A percentile compares a stretch with the other conserved stretches of the same genome.
phyloP scores from a whole-genome alignment of 2,888 invertebrate species.

The Drosophila tripunctata region DNA sequence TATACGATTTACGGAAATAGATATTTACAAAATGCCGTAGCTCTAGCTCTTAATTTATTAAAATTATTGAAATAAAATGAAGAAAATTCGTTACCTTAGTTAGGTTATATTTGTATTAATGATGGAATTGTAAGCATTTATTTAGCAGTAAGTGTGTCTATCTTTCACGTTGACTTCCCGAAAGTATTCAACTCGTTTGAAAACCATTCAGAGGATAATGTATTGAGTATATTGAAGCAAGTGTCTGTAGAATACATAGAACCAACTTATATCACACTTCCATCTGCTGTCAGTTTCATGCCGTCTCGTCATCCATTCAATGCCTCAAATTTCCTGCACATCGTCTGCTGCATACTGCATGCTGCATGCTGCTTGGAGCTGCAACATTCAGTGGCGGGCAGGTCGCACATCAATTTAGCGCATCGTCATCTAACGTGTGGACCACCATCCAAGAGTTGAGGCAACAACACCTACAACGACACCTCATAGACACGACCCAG shows the following conservation, averaged over 20 bases:
- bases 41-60: no score
- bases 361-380: conserved; percentile 18
- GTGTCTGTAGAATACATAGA: neutral
- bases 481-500: conserved; percentile 62
- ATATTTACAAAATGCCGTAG: no score
- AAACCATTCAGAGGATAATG: neutral
- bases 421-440: conserved; percentile 76
- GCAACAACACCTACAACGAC: conserved; percentile 76
- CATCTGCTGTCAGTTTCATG: conserved; percentile 48
- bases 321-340: neutral
- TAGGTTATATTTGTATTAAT: no score
- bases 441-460: conserved; percentile 71
- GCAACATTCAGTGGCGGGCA: conserved; percentile 66
- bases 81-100: no score
- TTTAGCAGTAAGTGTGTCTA: no score
- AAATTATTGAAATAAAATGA: no score
- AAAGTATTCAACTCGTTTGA: no score
- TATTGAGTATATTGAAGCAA: conserved; percentile 6
- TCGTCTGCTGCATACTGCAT: neutral
- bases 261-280: conserved; percentile 21
- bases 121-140: no score
- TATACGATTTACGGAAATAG: no score
- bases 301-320: conserved; percentile 40
- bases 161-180: no score
- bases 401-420: conserved; percentile 73